Percentiles rank a stretch among this genome's conserved stretches.
These are phyloP conservation scores for Perccottus glenii DNA, from an alignment of 2,113 vertebrate species.

Conservation along the genomic window DNA sequence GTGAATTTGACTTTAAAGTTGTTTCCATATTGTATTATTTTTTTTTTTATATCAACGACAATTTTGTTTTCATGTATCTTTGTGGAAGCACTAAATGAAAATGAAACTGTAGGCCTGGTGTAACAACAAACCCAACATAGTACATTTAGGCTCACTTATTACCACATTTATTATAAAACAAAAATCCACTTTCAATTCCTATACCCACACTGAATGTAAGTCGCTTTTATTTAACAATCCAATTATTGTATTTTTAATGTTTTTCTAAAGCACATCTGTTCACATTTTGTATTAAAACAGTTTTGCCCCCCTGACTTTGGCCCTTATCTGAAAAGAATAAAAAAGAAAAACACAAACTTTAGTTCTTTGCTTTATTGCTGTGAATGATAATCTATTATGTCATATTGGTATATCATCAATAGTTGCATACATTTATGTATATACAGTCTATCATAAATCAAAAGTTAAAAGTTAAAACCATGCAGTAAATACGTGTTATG, in stretches of 20 bases:
- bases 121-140: constrained; percentile 16
- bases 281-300: constrained; percentile 54
- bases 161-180: too few species aligned
- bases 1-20: not conserved
- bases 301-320: constrained; percentile 18
- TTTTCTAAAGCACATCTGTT: constrained; percentile 43
- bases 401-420: not conserved
- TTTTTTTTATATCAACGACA: constrained; percentile 7
- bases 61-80: constrained; percentile 9
- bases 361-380: not conserved
- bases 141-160: too few species aligned
- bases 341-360: constrained; percentile 20
- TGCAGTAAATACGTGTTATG: not conserved
- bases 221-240: constrained; percentile 45
- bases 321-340: constrained; percentile 21
- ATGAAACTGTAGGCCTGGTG: constrained; percentile 3
- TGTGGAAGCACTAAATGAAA: constrained; percentile 8
- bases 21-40: constrained; percentile 10
- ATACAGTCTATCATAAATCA: not conserved
- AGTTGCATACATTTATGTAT: not conserved
- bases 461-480: not conserved
- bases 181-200: constrained; percentile 24
- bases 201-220: constrained; percentile 19
- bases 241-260: constrained; percentile 31
- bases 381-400: not conserved